phyloP scores from a whole-genome alignment of 2,113 vertebrate species.

The Cynopterus brachyotis region DNA sequence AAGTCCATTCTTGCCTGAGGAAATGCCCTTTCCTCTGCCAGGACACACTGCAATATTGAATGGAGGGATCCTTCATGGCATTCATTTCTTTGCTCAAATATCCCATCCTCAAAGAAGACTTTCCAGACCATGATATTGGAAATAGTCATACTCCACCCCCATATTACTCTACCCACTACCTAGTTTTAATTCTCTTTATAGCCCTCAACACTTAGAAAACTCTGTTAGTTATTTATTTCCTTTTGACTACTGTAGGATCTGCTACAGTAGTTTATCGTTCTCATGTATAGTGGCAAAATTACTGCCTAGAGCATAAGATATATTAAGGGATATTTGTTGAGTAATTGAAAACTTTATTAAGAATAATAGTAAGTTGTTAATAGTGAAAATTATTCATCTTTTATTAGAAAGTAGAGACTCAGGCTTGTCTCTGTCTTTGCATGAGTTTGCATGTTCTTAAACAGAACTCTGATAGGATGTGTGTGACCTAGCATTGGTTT shows the following conservation, averaged over 20 bases:
- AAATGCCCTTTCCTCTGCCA: background rate
- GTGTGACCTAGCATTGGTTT: background rate
- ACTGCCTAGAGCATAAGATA: conserved; percentile 25
- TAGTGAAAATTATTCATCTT: conserved; percentile 37
- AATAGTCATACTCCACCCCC: too few species aligned
- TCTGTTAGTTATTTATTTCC: conserved; percentile 55
- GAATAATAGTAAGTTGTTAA: conserved; percentile 53
- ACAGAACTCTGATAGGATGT: rapidly evolving
- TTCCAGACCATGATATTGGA: background rate
- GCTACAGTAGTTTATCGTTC: conserved; percentile 45
- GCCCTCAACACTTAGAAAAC: background rate
- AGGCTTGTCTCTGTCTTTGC: background rate
- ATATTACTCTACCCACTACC: too few species aligned
- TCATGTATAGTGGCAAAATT: conserved; percentile 52
- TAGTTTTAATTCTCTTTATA: background rate
- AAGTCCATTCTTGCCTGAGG: background rate
- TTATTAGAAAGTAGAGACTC: background rate
- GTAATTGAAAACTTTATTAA: conserved; percentile 64
- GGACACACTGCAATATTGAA: background rate
- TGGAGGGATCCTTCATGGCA: rapidly evolving
- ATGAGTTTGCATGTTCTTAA: background rate
- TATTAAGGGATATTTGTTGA: conserved; percentile 50
- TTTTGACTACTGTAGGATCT: conserved; percentile 30
- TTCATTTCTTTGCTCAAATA: background rate
- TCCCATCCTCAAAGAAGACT: background rate